Evolutionary conservation across 2,113 vertebrate species (phyloP), one percentile per base, ranked within the genome.

Genomic region (Buteo buteo): DNA sequence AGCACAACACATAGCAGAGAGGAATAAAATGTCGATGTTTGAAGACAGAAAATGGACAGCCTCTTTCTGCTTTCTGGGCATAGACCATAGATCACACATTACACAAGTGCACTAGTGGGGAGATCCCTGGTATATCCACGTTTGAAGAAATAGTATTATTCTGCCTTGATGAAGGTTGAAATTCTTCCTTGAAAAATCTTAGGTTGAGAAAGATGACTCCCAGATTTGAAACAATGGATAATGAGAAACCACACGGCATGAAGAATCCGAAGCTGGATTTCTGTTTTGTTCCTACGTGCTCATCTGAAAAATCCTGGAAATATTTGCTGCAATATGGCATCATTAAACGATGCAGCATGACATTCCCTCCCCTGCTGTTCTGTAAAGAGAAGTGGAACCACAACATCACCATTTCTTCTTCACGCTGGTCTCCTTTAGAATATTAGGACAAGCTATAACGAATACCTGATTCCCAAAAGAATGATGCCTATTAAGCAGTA

Each of bases 161-260:
- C 34, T 72, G 22, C 32, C 13, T 55, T 64, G n/a, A 6, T 79
- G 26, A 89, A 62, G 16, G n/a, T 1, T 49, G 11, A 47, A 29
- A 0, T 25, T 6, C 31, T 66, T 76, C 31, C 10, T 69, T 76
- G 28, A 58, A 85, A 87, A 80, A 38, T 38, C 21, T 70, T 71
- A 34, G 13, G 2, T 61, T 91, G 62, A 74, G 32, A 38, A 89
- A 78, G 19, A 54, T 22, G 11, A 40, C 2, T 58, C 21, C 26
- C 9, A 52, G 26, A 32, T 66, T 52, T 62, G 44, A 79, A 74
- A 79, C 16, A 29, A 36, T 1, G 6, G 34, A 71, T 19, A 42
- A 74, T 21, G 11, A 84, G 47, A 78, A 88, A 38, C 16, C 6
- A 8, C 22, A n/a, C 0, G 1, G 13, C 8, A 76, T 0, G 0